Evolutionary conservation across 2,888 invertebrate species (phyloP), one percentile per base, ranked within the genome.

Genomic region (Andrena minutula): DNA sequence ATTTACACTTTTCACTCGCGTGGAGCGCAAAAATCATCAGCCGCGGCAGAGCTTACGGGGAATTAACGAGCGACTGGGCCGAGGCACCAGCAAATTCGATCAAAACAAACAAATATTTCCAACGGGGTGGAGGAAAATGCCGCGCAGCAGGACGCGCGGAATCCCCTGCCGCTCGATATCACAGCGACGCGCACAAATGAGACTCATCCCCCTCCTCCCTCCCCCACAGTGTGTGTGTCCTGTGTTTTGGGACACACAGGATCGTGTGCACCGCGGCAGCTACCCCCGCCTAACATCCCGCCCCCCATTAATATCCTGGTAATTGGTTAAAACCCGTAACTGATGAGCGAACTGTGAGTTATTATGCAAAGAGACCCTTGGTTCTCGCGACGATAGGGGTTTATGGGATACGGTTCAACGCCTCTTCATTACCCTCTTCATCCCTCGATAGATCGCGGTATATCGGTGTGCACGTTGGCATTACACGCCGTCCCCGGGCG

Each of bases 291-390:
- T 2, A 26, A 30, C 49, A 12, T 26, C 64, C 51, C 60, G 53
- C 77, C 80, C 80, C 80, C 89, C 80, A 86, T 89, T 91, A 91
- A 92, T 92, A 92, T 92, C 88, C 87, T 82, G 88, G 89, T 92
- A 92, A 93, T 93, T 93, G 93, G 91, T 92, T 93, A 93, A 93
- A 92, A 93, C 93, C 93, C 93, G 93, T 93, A 91, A 93, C 91
- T 91, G 92, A 93, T 92, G 92, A 93, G 91, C 89, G 92, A 92
- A 90, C 92, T 91, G 90, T 89, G 91, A 92, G 91, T 92, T 92
- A 93, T 93, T 93, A 92, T 92, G 90, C 88, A 87, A 87, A 81
- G 83, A 90, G 89, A 89, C 90, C 91, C 90, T 90, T 83, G 87
- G 89, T 88, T 88, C 89, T 82, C 85, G 83, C 88, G 89, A 86